Evolutionary conservation across 1,140 invertebrate genomes (phyloP).

Genomic region (Drosophila busckii): DNA sequence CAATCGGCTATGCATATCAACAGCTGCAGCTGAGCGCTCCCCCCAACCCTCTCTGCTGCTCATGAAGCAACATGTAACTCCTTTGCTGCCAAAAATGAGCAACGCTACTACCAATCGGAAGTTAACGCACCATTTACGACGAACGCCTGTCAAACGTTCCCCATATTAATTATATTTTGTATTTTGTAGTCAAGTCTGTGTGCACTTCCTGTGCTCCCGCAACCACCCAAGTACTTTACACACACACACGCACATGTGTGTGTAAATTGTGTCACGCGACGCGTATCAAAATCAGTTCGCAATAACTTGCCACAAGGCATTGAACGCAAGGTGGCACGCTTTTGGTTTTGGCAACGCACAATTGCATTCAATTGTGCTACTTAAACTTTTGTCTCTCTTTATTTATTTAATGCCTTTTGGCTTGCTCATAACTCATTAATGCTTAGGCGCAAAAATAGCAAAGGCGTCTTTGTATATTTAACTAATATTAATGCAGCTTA

Average conservation of each 20-base stretch:
- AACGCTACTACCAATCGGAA: conserved; percentile 45
- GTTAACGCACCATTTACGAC: conserved; percentile 60
- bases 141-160: conserved; percentile 60
- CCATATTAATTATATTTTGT: conserved; percentile 57
- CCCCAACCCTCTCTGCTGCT: background rate
- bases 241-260: too few relatives aligned
- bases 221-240: conserved; percentile 1
- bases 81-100: conserved; percentile 32
- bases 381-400: conserved; percentile 3
- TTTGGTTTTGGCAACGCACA: conserved; percentile 4
- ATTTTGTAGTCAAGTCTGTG: conserved; percentile 12
- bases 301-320: conserved; percentile 3
- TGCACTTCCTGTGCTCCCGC: conserved; percentile 41
- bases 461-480: too few relatives aligned
- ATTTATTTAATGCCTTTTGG: conserved; percentile 10
- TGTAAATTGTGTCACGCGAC: conserved; percentile 56
- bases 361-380: background rate
- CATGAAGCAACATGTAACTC: too few relatives aligned
- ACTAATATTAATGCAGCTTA: too few relatives aligned
- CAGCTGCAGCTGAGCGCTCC: conserved; percentile 6
- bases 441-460: too few relatives aligned
- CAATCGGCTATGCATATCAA: conserved; percentile 58
- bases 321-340: background rate
- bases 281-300: conserved; percentile 40
- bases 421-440: too few relatives aligned